These are phyloP conservation scores for Rhabdomys pumilio DNA, from an alignment of 2,797 vertebrate genomes.

Conservation along the genomic window DNA sequence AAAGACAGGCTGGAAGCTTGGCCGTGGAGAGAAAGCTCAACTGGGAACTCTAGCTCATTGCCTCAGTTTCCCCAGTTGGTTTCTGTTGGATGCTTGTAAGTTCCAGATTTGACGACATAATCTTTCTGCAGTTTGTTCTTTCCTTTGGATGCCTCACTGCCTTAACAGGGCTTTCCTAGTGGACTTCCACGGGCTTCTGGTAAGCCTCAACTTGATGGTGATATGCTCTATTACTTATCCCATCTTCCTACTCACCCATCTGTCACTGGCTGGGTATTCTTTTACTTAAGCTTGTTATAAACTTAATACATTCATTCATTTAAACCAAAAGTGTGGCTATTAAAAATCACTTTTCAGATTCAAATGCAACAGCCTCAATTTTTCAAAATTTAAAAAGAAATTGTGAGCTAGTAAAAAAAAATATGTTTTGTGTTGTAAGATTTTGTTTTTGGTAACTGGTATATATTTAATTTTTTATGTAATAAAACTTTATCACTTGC, in stretches of 20 bases:
- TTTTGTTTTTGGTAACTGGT: neutral
- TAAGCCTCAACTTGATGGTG: neutral
- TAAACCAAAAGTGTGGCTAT: neutral
- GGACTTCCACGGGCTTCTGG: too few species aligned
- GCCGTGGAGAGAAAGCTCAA: neutral
- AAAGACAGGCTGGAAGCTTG: neutral
- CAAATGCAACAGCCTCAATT: neutral
- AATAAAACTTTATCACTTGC: constrained; percentile 57
- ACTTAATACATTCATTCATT: neutral
- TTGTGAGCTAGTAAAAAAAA: constrained; percentile 46
- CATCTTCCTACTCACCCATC: too few species aligned
- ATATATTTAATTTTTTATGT: constrained; percentile 48
- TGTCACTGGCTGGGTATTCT: neutral
- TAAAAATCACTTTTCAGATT: neutral
- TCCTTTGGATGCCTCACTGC: neutral
- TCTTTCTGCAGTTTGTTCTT: neutral
- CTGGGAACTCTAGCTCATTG: neutral
- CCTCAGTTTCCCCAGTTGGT: neutral
- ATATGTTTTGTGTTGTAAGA: constrained; percentile 27
- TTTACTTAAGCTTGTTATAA: neutral
- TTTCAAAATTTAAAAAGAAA: constrained; percentile 62
- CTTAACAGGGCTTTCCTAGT: neutral
- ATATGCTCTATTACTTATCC: too few species aligned
- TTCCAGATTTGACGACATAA: neutral
- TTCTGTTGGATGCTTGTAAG: neutral